These are phyloP conservation scores for Plemyria rubiginata DNA, from an alignment of 2,888 invertebrate genomes.

Conservation along the genomic window DNA sequence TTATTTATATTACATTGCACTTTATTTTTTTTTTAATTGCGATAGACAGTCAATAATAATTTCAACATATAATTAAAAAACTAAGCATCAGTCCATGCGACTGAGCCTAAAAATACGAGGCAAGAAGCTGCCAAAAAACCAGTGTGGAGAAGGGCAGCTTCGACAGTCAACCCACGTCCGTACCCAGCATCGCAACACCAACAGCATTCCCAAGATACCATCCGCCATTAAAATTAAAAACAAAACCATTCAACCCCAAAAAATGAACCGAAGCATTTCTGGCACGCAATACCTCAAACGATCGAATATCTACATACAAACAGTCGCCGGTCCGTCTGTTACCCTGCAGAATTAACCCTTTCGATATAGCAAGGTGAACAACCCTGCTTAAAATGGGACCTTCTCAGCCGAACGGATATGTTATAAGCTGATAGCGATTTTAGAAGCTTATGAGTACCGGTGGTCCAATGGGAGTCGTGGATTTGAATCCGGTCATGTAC, in stretches of 20 bases:
- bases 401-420: constrained; percentile 52
- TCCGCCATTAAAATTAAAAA: constrained; percentile 54
- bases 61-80: too few relatives aligned
- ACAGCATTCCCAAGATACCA: constrained; percentile 25
- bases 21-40: too few relatives aligned
- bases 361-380: constrained; percentile 80
- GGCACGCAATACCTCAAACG: constrained; percentile 71
- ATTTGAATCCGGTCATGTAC: too few relatives aligned
- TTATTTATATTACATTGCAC: too few relatives aligned
- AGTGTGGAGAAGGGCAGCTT: background rate
- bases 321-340: constrained; percentile 66
- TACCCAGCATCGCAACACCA: background rate
- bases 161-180: background rate
- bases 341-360: constrained; percentile 83
- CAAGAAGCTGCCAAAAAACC: background rate
- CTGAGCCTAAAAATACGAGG: too few relatives aligned
- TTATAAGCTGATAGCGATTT: constrained; percentile 49
- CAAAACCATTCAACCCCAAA: constrained; percentile 64
- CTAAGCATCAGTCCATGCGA: too few relatives aligned
- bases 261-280: constrained; percentile 66
- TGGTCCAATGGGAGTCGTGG: too few relatives aligned
- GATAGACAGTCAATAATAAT: too few relatives aligned
- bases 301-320: constrained; percentile 44
- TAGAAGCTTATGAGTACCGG: background rate
- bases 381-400: constrained; percentile 75